Conservation (phyloP, 2,113 vertebrate species). For the Pelodiscus sinensis region DNA sequence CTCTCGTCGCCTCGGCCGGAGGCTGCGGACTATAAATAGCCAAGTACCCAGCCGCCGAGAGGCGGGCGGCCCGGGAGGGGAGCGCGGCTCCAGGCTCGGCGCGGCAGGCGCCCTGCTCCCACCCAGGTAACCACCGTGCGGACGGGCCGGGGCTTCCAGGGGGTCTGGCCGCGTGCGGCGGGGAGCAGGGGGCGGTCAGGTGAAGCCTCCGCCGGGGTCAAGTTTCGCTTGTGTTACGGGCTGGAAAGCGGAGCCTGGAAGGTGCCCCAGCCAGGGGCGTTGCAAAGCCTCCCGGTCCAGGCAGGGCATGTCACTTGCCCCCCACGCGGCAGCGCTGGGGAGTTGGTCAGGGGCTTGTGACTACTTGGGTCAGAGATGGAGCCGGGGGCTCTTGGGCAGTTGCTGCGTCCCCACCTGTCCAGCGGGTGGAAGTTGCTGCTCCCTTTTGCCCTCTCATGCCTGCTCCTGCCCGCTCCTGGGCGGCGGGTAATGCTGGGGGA, state of each 20-base stretch:
- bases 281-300: not conserved
- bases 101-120: no score
- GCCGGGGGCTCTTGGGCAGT: not conserved
- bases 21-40: constrained; percentile 79
- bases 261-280: not conserved
- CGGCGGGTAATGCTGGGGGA: not conserved
- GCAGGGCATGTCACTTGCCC: not conserved
- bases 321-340: no score
- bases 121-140: not conserved
- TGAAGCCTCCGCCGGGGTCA: not conserved
- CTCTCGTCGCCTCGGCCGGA: constrained; percentile 32
- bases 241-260: not conserved
- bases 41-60: constrained; percentile 17
- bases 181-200: not conserved
- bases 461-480: not conserved
- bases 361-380: not conserved
- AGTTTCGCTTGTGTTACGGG: constrained; percentile 53
- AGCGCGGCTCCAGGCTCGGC: constrained; percentile 43
- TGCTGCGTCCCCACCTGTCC: not conserved
- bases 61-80: constrained; percentile 14
- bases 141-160: not conserved
- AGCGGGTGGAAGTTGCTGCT: not conserved
- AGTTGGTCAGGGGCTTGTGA: no score
- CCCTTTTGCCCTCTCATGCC: not conserved
- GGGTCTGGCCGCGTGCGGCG: not conserved